Evolutionary conservation across 2,113 vertebrate species (phyloP).

Genomic region (Hyperopisus bebe): DNA sequence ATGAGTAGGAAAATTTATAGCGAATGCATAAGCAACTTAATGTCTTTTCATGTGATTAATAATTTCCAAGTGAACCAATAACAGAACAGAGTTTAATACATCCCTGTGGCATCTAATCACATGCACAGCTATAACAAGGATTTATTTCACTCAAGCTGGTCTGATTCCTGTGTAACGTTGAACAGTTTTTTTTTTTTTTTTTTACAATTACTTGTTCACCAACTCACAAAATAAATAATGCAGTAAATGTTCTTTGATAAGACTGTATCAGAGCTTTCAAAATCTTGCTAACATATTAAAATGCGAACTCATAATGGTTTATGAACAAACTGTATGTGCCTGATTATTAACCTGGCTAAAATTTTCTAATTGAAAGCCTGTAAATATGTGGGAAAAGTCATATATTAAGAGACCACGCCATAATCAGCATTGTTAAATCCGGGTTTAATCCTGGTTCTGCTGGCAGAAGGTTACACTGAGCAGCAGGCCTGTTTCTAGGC

Average conservation of each 20-base stretch:
- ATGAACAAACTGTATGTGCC: not conserved
- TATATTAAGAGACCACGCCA: not conserved
- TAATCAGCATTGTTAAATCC: not conserved
- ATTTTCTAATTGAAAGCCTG: not conserved
- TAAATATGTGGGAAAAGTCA: not conserved
- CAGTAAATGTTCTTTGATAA: not conserved
- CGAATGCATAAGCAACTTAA: not conserved
- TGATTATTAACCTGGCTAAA: not conserved
- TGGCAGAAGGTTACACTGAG: not conserved
- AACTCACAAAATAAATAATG: not conserved
- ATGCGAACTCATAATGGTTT: not conserved
- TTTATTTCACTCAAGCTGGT: constrained; percentile 31
- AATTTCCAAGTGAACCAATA: too few relatives aligned
- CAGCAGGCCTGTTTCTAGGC: not conserved
- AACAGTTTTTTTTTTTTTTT: not conserved
- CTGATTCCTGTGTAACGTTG: not conserved
- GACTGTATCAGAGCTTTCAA: not conserved
- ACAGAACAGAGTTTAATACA: constrained; percentile 14
- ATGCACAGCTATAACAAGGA: constrained; percentile 25
- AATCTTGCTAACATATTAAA: not conserved
- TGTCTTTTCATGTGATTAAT: too few relatives aligned
- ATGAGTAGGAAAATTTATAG: not conserved
- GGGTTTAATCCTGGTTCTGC: not conserved
- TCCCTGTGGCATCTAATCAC: constrained; percentile 32
- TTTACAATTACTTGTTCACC: not conserved